Base-by-base conservation (phyloP, 1,140 invertebrate species). In the Heliothis subflexa region DNA sequence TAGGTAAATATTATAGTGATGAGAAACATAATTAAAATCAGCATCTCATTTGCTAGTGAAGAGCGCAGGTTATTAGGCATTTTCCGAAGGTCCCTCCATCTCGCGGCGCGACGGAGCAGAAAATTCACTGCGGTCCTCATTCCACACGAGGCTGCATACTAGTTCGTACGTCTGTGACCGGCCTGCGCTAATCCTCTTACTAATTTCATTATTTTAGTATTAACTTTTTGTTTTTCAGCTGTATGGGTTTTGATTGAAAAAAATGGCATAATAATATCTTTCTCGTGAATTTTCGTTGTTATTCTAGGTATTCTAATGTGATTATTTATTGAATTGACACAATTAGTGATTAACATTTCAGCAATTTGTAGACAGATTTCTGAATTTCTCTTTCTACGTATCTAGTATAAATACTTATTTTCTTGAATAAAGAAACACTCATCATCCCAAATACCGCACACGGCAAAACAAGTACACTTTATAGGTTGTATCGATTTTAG, bases 81-180 rank as follows among this genome's bases (percentile, higher is more conserved):
- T 90, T 86, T 84, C 57, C 55, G 78, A 82, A 81, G 80, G 83
- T 83, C 80, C 87, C 85, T 88, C 87, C 87, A 93, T 93, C 89
- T 88, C 81, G 80, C 61, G 66, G 83, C 82, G 89, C 91, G 86
- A 64, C 88, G 85, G 86, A 89, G 86, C 89, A 86, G 91, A 89
- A 93, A 93, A 93, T 93, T 91, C 83, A 91, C 88, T 92, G 83
- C 86, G 80, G 86, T 86, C 89, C 89, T 89, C 88, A 83, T 89
- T 86, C 88, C 86, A 86, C 83, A 89, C 84, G 82, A 86, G 83
- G 78, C 79, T 85, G 86, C 83, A 75, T 81, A 74, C 61, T 64
- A 64, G 61, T 64, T 12, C 62, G 62, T 66, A 66, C 71, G 66
- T 72, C 83, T 72, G 80, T 64, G 55, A 57, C 79, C 71, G 13